These are phyloP conservation scores for Drosophila cracens DNA, from an alignment of 2,888 invertebrate genomes.

Conservation along the genomic window DNA sequence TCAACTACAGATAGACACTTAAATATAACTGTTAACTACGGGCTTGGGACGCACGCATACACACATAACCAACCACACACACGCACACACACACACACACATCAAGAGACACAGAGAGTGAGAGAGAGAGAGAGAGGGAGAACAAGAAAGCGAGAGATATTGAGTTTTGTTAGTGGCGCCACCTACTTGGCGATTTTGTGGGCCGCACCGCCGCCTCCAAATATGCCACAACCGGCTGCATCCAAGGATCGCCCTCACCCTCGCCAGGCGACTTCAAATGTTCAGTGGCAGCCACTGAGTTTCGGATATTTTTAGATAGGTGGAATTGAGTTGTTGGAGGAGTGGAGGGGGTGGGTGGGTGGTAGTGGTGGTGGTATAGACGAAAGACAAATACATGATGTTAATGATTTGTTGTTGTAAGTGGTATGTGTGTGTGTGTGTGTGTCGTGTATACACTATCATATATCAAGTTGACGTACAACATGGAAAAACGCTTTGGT, in stretches of 20 bases:
- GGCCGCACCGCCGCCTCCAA: constrained; percentile 85
- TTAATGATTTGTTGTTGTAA: constrained; percentile 49
- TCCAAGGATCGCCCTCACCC: constrained; percentile 78
- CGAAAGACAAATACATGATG: constrained; percentile 62
- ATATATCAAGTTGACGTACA: constrained; percentile 44
- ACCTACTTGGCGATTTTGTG: constrained; percentile 85
- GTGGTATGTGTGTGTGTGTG: constrained; percentile 3
- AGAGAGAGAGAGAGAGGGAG: constrained; percentile 25
- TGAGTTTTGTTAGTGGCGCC: constrained; percentile 61
- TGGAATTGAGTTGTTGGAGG: background rate
- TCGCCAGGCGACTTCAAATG: constrained; percentile 73
- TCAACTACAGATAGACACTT: constrained; percentile 74
- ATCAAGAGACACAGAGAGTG: constrained; percentile 41
- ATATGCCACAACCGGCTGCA: constrained; percentile 84
- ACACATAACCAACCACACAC: constrained; percentile 28
- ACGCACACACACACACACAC: constrained; percentile 33
- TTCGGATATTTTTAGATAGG: constrained; percentile 5
- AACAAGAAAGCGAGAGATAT: constrained; percentile 30
- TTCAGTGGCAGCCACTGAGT: constrained; percentile 83
- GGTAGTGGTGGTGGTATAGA: constrained; percentile 23
- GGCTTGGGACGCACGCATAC: constrained; percentile 39
- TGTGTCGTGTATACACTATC: constrained; percentile 2
- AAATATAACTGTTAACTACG: constrained; percentile 72
- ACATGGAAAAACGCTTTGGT: constrained; percentile 60
- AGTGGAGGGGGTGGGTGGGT: background rate